Conservation (phyloP, 2,113 vertebrate genomes). For the Melospiza melodia region DNA sequence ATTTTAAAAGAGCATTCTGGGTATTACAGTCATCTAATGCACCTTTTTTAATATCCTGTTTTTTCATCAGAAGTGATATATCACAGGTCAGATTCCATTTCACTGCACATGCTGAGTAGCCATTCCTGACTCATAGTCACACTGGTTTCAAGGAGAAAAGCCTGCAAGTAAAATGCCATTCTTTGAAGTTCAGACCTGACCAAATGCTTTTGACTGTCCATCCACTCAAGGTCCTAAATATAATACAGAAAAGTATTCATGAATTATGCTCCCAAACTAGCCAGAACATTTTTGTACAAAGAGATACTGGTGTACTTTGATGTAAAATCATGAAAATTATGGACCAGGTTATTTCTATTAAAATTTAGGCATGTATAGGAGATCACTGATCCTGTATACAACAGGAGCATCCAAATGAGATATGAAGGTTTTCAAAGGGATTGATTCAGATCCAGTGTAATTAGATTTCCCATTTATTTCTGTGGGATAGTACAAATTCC, state of each 20-base stretch:
- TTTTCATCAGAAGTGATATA: conserved; percentile 7
- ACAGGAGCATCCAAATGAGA: not conserved
- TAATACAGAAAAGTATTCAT: not conserved
- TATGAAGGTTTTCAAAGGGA: not conserved
- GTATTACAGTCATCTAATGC: conserved; percentile 19
- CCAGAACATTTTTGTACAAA: not conserved
- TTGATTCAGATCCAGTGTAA: not conserved
- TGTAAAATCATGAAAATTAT: not conserved
- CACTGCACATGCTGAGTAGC: not conserved
- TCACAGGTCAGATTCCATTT: not conserved
- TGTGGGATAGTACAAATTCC: not conserved
- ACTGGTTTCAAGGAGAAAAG: not conserved
- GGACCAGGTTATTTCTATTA: not conserved
- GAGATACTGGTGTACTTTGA: not conserved
- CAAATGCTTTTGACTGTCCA: not conserved
- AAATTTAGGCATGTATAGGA: not conserved
- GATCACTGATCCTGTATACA: not conserved
- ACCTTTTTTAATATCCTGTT: conserved; percentile 6
- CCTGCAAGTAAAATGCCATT: not conserved
- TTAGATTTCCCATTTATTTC: not conserved
- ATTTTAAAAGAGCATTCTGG: conserved; percentile 23
- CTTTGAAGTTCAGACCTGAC: not conserved
- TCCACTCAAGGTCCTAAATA: not conserved
- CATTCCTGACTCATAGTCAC: not conserved
- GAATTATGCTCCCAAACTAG: not conserved